Conservation (phyloP, 2,888 invertebrate species). For the Anarsia innoxiella region DNA sequence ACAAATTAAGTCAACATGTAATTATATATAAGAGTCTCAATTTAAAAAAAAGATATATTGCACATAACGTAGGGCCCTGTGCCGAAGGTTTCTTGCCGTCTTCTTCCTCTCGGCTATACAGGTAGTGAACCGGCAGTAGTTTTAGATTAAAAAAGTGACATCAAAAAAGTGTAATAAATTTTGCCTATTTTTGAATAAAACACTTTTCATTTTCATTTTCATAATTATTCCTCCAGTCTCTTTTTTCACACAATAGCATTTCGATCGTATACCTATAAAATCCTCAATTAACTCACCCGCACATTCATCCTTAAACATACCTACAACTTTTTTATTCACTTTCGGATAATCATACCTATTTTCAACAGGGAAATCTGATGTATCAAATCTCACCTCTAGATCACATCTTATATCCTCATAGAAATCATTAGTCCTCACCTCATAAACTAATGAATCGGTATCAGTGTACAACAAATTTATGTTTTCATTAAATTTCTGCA, state of each 20-base stretch:
- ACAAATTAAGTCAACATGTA: too few relatives aligned
- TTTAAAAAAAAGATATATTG: too few relatives aligned
- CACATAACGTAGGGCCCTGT: too few relatives aligned
- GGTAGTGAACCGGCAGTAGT: too few relatives aligned
- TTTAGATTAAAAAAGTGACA: too few relatives aligned
- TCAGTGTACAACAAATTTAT: slow-evolving; percentile 13
- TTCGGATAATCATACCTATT: slow-evolving; percentile 2
- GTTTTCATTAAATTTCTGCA: slow-evolving; percentile 1
- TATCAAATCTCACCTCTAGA: slow-evolving; percentile 1
- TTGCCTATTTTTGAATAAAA: background rate
- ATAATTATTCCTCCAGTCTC: background rate
- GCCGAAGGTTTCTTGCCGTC: too few relatives aligned
- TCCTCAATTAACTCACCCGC: slow-evolving; percentile 16
- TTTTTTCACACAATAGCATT: slow-evolving; percentile 13
- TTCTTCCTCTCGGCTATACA: too few relatives aligned
- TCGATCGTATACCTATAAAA: slow-evolving; percentile 17
- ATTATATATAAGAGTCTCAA: too few relatives aligned
- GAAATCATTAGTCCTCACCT: slow-evolving; percentile 10
- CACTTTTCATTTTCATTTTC: too few relatives aligned
- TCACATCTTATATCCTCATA: slow-evolving; percentile 11
- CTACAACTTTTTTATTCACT: slow-evolving; percentile 19
- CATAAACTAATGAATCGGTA: slow-evolving; percentile 15
- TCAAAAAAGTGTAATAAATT: too few relatives aligned
- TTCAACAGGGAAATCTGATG: background rate
- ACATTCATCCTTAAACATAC: slow-evolving; percentile 20